A percentile compares a stretch with the other conserved stretches of the same genome.
phyloP scores from a whole-genome alignment of 2,888 invertebrate species.

The Ophion ventricosus region DNA sequence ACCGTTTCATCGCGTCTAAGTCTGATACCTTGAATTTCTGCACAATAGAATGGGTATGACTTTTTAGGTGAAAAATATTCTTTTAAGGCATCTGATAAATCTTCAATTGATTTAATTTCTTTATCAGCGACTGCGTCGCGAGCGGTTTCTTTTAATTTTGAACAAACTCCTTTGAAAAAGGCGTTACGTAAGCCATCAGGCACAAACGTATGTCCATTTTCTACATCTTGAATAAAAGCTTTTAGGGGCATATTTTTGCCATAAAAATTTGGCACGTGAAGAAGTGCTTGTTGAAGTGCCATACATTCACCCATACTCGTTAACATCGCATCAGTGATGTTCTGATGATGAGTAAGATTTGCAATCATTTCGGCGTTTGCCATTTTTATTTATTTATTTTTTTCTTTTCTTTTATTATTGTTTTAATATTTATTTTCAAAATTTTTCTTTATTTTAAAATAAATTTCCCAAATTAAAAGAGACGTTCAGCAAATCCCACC shows the following conservation, averaged over 20 bases:
- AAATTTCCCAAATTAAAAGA: no score
- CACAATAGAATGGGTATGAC: slow-evolving; percentile 42
- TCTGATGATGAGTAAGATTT: slow-evolving; percentile 36
- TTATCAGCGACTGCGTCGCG: slow-evolving; percentile 19
- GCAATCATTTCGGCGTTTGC: slow-evolving; percentile 8
- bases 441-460: no score
- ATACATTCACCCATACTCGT: slow-evolving; percentile 48
- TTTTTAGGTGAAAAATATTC: slow-evolving; percentile 19
- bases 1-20: slow-evolving; percentile 41
- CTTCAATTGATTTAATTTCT: not conserved
- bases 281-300: no score
- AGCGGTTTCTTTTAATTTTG: slow-evolving; percentile 12
- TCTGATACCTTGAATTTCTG: slow-evolving; percentile 44
- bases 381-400: no score
- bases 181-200: slow-evolving; percentile 24
- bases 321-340: slow-evolving; percentile 48
- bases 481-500: no score
- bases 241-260: slow-evolving; percentile 47
- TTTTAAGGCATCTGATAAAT: slow-evolving; percentile 14
- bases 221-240: slow-evolving; percentile 48
- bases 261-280: slow-evolving; percentile 38
- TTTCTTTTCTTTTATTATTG: no score
- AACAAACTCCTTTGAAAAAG: slow-evolving; percentile 40
- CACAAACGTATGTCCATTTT: slow-evolving; percentile 18
- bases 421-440: no score